These are phyloP conservation scores for Manis javanica DNA, from an alignment of 2,797 vertebrate species.

Conservation along the genomic window DNA sequence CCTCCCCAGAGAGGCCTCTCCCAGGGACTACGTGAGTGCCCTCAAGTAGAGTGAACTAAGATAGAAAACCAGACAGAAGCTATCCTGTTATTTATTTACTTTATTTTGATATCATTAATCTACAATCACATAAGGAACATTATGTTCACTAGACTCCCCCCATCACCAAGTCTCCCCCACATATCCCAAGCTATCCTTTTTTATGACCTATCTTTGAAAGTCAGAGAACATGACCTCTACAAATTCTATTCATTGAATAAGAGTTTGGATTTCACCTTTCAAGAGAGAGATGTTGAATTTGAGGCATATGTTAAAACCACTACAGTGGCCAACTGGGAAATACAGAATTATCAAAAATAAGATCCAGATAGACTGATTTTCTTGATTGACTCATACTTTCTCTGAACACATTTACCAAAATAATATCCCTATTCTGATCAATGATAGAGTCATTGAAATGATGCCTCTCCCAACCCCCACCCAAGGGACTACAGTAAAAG, in stretches of 20 bases:
- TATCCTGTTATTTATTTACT: neutral
- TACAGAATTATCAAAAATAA: neutral
- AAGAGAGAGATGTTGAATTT: neutral
- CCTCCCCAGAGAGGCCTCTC: neutral
- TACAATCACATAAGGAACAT: too few relatives aligned
- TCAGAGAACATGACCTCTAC: neutral
- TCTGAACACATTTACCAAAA: neutral
- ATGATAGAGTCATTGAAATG: neutral
- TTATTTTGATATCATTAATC: too few relatives aligned
- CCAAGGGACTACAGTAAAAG: neutral
- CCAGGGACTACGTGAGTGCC: neutral
- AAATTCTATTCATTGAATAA: neutral
- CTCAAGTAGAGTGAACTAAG: neutral
- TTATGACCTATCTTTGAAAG: neutral
- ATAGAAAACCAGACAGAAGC: neutral
- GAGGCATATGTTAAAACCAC: neutral
- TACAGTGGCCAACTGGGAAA: neutral
- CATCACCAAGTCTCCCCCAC: too few relatives aligned
- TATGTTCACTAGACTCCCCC: too few relatives aligned
- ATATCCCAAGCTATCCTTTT: neutral
- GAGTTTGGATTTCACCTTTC: neutral
- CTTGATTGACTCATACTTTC: neutral
- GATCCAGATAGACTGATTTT: neutral
- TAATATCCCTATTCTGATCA: neutral
- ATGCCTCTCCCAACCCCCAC: neutral